These are phyloP conservation scores for Dasypolia templi DNA, from an alignment of 2,888 invertebrate genomes.

Conservation along the genomic window DNA sequence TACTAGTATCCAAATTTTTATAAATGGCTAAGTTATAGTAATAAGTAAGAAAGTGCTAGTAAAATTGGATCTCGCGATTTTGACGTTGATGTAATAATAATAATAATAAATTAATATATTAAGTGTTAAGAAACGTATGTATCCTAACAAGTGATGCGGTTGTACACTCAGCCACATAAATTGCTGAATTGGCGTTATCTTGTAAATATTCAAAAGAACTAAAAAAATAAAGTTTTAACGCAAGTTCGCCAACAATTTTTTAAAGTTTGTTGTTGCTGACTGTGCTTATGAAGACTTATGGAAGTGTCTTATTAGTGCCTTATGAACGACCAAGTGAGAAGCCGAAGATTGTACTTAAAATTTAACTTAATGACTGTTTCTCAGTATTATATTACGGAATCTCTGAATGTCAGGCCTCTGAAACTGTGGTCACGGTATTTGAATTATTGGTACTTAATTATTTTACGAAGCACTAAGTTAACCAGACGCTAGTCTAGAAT, in stretches of 20 bases:
- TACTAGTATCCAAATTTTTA: constrained; percentile 77
- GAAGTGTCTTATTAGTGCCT: constrained; percentile 77
- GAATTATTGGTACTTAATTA: constrained; percentile 63
- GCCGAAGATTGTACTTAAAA: constrained; percentile 68
- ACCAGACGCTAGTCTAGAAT: constrained; percentile 71
- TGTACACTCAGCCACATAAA: constrained; percentile 73
- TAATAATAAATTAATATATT: constrained; percentile 86
- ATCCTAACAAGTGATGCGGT: constrained; percentile 82
- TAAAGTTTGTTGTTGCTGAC: constrained; percentile 59
- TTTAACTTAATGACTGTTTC: constrained; percentile 63
- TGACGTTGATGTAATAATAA: constrained; percentile 81
- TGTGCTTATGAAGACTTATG: constrained; percentile 67
- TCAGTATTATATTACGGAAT: constrained; percentile 68
- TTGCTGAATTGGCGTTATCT: constrained; percentile 63
- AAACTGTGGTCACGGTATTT: constrained; percentile 52
- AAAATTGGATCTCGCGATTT: constrained; percentile 80
- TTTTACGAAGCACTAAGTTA: constrained; percentile 74
- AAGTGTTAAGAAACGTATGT: constrained; percentile 83
- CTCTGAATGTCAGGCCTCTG: constrained; percentile 57
- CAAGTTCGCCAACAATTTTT: constrained; percentile 51
- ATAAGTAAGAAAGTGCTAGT: constrained; percentile 73
- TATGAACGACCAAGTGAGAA: constrained; percentile 68
- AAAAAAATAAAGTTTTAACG: constrained; percentile 39
- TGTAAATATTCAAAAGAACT: constrained; percentile 59
- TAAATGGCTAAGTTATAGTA: constrained; percentile 66